Percentiles rank a stretch among this genome's conserved stretches.
Conservation (phyloP, 1,140 invertebrate genomes). For the Antheraea mylitta region DNA sequence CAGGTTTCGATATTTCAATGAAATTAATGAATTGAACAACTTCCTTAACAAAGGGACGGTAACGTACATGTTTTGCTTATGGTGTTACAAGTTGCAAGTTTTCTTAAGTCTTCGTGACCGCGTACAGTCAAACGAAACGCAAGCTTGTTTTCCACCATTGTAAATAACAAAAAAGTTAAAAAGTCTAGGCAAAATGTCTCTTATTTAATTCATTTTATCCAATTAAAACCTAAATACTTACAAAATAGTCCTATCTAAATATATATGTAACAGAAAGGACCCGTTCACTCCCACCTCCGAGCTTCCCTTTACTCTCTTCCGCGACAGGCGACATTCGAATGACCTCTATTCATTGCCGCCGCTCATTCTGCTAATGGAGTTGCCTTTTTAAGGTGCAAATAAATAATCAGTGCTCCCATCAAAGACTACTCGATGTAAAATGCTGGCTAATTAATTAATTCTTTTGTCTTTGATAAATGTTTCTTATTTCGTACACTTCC, state of each 20-base stretch:
- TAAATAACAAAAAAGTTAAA: too few species aligned
- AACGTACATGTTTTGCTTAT: too few species aligned
- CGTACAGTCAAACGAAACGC: too few species aligned
- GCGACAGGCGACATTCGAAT: constrained; percentile 71
- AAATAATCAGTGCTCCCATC: constrained; percentile 52
- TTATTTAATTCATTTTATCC: neutral
- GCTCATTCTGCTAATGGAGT: constrained; percentile 75
- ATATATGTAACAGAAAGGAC: neutral
- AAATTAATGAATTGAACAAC: too few species aligned
- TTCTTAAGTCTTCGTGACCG: too few species aligned
- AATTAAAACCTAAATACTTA: neutral
- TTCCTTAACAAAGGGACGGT: too few species aligned
- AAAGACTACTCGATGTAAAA: constrained; percentile 44
- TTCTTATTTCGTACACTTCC: neutral
- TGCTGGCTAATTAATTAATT: constrained; percentile 70
- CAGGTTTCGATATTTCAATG: too few species aligned
- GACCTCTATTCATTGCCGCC: constrained; percentile 66
- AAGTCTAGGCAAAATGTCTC: too few species aligned
- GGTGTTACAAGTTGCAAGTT: too few species aligned
- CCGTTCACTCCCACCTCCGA: neutral
- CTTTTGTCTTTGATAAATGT: constrained; percentile 5
- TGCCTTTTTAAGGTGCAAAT: constrained; percentile 71
- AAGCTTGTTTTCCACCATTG: too few species aligned
- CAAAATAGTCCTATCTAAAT: neutral
- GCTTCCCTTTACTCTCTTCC: constrained; percentile 11